A percentile compares a stretch with the other conserved stretches of the same genome.
Evolutionary conservation across 2,888 invertebrate genomes (phyloP).

Genomic region (Spodoptera exigua): DNA sequence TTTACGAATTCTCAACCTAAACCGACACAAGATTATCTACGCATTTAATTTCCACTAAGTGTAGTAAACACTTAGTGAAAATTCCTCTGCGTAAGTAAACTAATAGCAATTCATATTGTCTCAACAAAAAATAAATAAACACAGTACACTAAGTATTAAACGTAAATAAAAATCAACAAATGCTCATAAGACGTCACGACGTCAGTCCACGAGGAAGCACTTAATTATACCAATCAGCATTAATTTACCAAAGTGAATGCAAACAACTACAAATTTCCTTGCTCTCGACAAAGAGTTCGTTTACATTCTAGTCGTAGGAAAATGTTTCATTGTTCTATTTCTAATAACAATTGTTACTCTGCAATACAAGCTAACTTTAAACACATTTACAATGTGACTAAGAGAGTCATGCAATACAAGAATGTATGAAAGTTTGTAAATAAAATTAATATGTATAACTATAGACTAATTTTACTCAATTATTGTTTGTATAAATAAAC

Average conservation of each 20-base stretch:
- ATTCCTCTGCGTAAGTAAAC: too few relatives aligned
- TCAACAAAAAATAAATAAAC: neutral
- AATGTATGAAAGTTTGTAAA: too few relatives aligned
- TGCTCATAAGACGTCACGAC: conserved; percentile 49
- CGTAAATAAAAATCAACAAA: conserved; percentile 38
- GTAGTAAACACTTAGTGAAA: too few relatives aligned
- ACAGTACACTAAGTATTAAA: neutral
- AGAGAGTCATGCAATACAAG: too few relatives aligned
- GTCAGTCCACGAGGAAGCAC: conserved; percentile 60
- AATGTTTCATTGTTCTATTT: conserved; percentile 29
- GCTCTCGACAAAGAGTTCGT: conserved; percentile 56
- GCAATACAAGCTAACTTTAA: neutral
- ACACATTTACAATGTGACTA: neutral
- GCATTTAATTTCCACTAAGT: too few relatives aligned
- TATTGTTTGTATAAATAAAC: too few relatives aligned
- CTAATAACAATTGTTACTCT: conserved; percentile 9
- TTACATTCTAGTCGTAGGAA: conserved; percentile 47
- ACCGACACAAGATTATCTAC: too few relatives aligned
- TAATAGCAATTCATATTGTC: neutral
- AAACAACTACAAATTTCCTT: conserved; percentile 60
- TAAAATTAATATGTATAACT: too few relatives aligned
- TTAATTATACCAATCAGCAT: conserved; percentile 63
- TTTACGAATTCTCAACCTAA: too few relatives aligned
- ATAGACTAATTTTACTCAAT: too few relatives aligned
- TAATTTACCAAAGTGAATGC: conserved; percentile 66